These are phyloP conservation scores for Zoroaster sp. DNA, from an alignment of 53 echinoderm and acorn worm species.

Conservation along the genomic window DNA sequence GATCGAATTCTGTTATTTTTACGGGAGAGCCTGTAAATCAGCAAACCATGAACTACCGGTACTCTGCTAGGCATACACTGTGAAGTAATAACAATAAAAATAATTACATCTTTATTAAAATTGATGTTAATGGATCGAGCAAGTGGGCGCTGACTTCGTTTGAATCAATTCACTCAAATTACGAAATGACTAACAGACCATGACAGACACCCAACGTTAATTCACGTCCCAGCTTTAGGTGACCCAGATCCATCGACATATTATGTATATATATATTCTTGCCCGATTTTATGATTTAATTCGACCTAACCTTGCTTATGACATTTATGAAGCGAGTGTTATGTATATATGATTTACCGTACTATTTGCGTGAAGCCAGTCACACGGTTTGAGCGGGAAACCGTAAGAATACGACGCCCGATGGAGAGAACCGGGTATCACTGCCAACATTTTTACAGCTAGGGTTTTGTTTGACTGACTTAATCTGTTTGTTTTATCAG, in stretches of 20 bases:
- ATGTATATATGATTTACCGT: background rate
- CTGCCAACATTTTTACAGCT: background rate
- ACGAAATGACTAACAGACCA: background rate
- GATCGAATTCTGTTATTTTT: no score
- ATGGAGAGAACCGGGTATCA: background rate
- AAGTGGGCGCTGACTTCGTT: background rate
- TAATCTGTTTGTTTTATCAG: background rate
- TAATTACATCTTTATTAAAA: slow-evolving; percentile 23
- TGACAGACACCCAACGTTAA: slow-evolving; percentile 4
- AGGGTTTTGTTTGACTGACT: background rate
- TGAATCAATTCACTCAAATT: background rate
- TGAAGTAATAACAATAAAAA: background rate
- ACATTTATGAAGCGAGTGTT: slow-evolving; percentile 36
- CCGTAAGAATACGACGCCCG: background rate
- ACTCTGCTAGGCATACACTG: background rate
- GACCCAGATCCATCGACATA: background rate
- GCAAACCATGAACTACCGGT: background rate
- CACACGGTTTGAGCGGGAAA: background rate
- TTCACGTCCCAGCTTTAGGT: background rate
- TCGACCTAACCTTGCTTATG: background rate
- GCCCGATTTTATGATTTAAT: slow-evolving; percentile 2
- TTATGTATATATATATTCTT: no score
- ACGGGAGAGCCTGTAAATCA: background rate
- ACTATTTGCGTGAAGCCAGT: background rate
- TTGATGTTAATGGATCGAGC: slow-evolving; percentile 17